Percentiles rank a stretch among this genome's conserved stretches.
Evolutionary conservation across 1,140 invertebrate species (phyloP).

Genomic region (Maconellicoccus hirsutus): DNA sequence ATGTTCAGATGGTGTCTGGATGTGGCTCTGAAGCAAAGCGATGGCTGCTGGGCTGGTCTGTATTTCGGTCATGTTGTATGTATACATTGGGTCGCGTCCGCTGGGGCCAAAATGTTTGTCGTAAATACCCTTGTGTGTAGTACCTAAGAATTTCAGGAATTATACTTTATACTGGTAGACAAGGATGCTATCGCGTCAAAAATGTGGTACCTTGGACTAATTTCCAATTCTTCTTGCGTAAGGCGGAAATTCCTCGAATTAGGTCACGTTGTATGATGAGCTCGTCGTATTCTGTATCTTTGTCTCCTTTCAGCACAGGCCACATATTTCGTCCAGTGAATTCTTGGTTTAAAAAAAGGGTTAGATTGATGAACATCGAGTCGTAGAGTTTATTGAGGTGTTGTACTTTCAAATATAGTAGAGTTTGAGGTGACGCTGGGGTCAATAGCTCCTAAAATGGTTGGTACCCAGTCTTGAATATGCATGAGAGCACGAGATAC

Average conservation of each 20-base stretch:
- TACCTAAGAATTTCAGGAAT: too few relatives aligned
- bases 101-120: background rate
- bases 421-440: background rate
- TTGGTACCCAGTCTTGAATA: slow-evolving; percentile 62
- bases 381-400: too few relatives aligned
- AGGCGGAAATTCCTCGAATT: background rate
- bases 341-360: background rate
- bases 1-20: background rate
- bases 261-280: background rate
- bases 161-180: too few relatives aligned
- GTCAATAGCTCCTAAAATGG: slow-evolving; percentile 30
- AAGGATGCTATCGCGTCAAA: too few relatives aligned
- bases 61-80: background rate
- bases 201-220: background rate
- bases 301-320: background rate
- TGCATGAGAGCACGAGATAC: slow-evolving; percentile 34
- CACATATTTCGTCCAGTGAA: background rate
- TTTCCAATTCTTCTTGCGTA: background rate
- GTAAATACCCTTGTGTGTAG: background rate
- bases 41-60: background rate
- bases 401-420: background rate
- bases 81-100: background rate
- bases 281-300: background rate
- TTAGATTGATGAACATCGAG: too few relatives aligned
- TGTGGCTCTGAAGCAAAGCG: background rate